phyloP scores from a whole-genome alignment of 2,797 vertebrate species.

The Hypotaenidia philippensis region DNA sequence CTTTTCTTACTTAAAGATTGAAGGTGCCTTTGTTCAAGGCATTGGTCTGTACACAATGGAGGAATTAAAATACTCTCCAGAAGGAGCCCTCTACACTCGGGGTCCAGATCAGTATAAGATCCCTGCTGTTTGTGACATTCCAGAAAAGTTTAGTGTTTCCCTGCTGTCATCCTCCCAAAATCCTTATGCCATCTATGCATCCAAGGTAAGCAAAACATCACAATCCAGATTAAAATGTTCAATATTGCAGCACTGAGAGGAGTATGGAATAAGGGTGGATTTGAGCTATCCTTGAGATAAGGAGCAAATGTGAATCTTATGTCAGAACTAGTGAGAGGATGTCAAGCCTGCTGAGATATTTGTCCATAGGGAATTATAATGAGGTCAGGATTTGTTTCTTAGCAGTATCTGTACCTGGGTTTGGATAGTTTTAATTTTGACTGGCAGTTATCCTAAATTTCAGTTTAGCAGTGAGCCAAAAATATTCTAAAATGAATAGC shows the following conservation, averaged over 20 bases:
- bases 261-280: neutral
- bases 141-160: slow-evolving; percentile 85
- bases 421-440: neutral
- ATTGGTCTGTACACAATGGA: slow-evolving; percentile 89
- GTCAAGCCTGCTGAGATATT: neutral
- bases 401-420: neutral
- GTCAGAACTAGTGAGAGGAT: neutral
- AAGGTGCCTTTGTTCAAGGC: slow-evolving; percentile 89
- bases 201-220: slow-evolving; percentile 83
- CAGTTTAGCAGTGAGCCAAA: neutral
- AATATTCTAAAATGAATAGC: neutral
- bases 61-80: slow-evolving; percentile 87
- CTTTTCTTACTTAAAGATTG: slow-evolving; percentile 80
- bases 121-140: slow-evolving; percentile 87
- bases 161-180: slow-evolving; percentile 83
- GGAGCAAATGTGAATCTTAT: neutral
- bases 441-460: neutral
- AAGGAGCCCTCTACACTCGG: slow-evolving; percentile 83
- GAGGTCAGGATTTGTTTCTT: neutral
- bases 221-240: neutral
- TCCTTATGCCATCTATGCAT: slow-evolving; percentile 89
- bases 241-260: neutral
- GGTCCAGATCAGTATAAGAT: slow-evolving; percentile 90
- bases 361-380: neutral
- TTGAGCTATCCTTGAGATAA: neutral